These are phyloP conservation scores for Acrobasis repandana DNA, from an alignment of 2,888 invertebrate genomes.

Conservation along the genomic window DNA sequence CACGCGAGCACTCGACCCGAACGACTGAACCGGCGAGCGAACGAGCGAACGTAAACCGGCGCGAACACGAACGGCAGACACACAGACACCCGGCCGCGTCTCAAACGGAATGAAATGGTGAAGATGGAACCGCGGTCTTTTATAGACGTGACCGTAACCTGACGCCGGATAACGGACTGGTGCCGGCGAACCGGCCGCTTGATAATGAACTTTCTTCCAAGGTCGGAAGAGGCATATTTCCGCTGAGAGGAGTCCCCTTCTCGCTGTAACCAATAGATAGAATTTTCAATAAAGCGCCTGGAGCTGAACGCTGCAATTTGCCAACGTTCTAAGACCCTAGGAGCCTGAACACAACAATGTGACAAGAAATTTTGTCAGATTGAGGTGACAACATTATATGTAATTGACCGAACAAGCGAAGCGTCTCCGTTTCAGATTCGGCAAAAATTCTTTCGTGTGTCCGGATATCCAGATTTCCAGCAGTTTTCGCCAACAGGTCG, in stretches of 20 bases:
- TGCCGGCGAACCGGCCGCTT: slow-evolving; percentile 51
- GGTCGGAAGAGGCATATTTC: slow-evolving; percentile 53
- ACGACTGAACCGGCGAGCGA: slow-evolving; percentile 48
- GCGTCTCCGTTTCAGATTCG: too few species aligned
- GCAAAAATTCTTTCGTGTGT: too few species aligned
- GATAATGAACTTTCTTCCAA: slow-evolving; percentile 56
- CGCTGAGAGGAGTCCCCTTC: slow-evolving; percentile 48
- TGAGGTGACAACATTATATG: not conserved
- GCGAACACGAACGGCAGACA: slow-evolving; percentile 48
- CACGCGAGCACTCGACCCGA: slow-evolving; percentile 65
- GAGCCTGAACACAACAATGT: slow-evolving; percentile 56
- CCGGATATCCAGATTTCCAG: too few species aligned
- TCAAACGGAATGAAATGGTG: slow-evolving; percentile 81
- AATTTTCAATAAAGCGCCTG: slow-evolving; percentile 80
- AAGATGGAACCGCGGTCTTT: slow-evolving; percentile 81
- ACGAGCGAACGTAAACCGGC: slow-evolving; percentile 49
- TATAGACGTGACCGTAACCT: slow-evolving; percentile 82
- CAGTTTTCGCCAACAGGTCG: too few species aligned
- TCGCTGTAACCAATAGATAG: slow-evolving; percentile 73
- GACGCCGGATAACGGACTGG: slow-evolving; percentile 81
- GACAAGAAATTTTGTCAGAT: slow-evolving; percentile 56
- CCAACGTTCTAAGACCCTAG: slow-evolving; percentile 57
- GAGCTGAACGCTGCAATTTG: slow-evolving; percentile 76
- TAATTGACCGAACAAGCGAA: too few species aligned
- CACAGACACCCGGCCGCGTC: slow-evolving; percentile 65